phyloP scores from a whole-genome alignment of 2,113 vertebrate species.

The Protobothrops mucrosquamatus region DNA sequence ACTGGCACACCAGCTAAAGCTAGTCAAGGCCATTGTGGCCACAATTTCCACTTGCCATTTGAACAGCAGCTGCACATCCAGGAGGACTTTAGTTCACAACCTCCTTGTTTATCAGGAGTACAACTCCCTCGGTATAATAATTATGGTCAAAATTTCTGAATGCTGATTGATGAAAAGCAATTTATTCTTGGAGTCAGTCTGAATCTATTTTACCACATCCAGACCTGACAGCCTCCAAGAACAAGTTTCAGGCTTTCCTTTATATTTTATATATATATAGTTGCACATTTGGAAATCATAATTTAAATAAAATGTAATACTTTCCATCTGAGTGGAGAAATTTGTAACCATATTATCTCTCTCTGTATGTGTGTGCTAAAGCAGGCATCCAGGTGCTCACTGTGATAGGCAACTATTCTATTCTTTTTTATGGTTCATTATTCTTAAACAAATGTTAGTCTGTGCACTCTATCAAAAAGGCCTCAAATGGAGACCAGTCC shows the following conservation, averaged over 20 bases:
- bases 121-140: not conserved
- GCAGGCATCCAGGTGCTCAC: not conserved
- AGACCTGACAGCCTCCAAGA: not conserved
- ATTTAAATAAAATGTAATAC: not conserved
- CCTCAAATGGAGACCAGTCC: not conserved
- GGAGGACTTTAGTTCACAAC: not conserved
- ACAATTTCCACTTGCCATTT: not conserved
- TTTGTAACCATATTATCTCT: not conserved
- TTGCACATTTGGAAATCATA: not conserved
- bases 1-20: not conserved
- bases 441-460: not conserved
- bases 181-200: not conserved
- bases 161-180: not conserved
- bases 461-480: not conserved
- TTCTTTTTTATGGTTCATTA: not conserved
- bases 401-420: not conserved
- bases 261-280: not conserved
- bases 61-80: not conserved
- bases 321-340: not conserved
- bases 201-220: not conserved
- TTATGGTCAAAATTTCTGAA: not conserved
- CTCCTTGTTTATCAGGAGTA: not conserved
- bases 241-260: not conserved
- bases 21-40: not conserved
- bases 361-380: not conserved